A percentile compares a stretch with the other conserved stretches of the same genome.
phyloP scores from a whole-genome alignment of 2,113 vertebrate genomes.

The Hyla sarda region DNA sequence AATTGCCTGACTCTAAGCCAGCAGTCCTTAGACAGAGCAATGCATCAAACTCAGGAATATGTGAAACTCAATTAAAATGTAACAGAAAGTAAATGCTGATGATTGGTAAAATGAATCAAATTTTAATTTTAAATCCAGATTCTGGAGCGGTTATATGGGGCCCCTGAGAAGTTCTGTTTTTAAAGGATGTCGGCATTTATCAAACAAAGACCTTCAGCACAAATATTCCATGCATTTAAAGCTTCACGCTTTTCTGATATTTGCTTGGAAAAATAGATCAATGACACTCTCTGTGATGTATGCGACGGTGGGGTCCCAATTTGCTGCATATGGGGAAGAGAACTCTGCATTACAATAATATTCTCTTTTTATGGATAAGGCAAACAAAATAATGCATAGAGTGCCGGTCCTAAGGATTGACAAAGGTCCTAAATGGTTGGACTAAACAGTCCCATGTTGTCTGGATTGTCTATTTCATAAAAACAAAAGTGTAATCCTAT shows the following conservation, averaged over 20 bases:
- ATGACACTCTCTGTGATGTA: too few relatives aligned
- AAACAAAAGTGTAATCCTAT: too few relatives aligned
- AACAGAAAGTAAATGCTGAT: slow-evolving; percentile 39
- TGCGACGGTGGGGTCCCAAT: too few relatives aligned
- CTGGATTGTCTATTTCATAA: too few relatives aligned
- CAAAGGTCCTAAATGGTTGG: too few relatives aligned
- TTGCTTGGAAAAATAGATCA: too few relatives aligned
- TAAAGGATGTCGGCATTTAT: not conserved
- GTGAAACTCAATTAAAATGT: slow-evolving; percentile 37
- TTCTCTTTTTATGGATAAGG: too few relatives aligned
- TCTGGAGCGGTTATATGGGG: not conserved
- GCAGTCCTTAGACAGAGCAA: slow-evolving; percentile 21
- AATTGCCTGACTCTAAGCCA: slow-evolving; percentile 10
- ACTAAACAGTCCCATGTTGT: too few relatives aligned
- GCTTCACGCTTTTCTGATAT: not conserved
- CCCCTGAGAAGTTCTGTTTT: not conserved
- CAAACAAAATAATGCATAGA: too few relatives aligned
- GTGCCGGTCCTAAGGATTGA: too few relatives aligned
- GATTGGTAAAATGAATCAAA: slow-evolving; percentile 49
- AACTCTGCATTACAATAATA: too few relatives aligned
- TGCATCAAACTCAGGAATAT: slow-evolving; percentile 34
- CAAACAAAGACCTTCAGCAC: not conserved
- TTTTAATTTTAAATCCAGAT: slow-evolving; percentile 33
- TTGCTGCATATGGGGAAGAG: too few relatives aligned
- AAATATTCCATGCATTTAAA: not conserved